Base-by-base conservation (phyloP, 37 sponge, comb jelly and placozoan genomes). In the Oopsacas minuta region DNA sequence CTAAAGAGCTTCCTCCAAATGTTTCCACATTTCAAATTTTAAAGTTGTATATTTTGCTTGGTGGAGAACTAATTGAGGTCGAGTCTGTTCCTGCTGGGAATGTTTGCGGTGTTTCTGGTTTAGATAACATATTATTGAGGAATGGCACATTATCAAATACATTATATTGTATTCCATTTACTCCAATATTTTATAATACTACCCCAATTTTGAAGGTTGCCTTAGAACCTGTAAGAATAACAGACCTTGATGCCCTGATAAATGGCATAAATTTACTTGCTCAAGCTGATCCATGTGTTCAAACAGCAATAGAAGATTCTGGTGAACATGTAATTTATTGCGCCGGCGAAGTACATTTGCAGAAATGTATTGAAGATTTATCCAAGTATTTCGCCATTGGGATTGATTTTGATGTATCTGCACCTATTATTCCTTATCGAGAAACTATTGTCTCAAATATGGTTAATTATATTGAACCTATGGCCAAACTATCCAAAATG, bases 321-420 rank as follows among this genome's bases (percentile, higher is more conserved):
- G 99, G 99, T 7, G 99, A 98, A 52, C 90, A 90, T 52, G 85
- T 98, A 0, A 85, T 98, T 0, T 81, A 87, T 23, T 88, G 94
- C 5, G 91, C 95, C 0, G 99, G 99, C 32, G 99, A 98, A 86
- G 99, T 98, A 12, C 99, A 98, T 69, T 85, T 98, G 36, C 85
- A 93, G 81, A 89, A 91, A 32, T 98, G 99, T 81, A 39, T 98
- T 35, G 90, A 94, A 36, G 99, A 98, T 84, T 89, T 98, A 39
- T 82, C 39, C 28, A 86, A 88, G 0, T 36, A 37, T 38, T 98
- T 53, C 52, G 87, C 89, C 0, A 34, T 83, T 52, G 82, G 81
- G 35, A 88, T 98, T 32, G 85, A 93, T 34, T 53, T 98, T 49
- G 88, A 85, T n/a, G 92, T 93, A 0, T 98, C 99, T 10, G 89